A percentile compares a stretch with the other conserved stretches of the same genome.
phyloP scores from a whole-genome alignment of 2,113 vertebrate species.

The Pipa parva region DNA sequence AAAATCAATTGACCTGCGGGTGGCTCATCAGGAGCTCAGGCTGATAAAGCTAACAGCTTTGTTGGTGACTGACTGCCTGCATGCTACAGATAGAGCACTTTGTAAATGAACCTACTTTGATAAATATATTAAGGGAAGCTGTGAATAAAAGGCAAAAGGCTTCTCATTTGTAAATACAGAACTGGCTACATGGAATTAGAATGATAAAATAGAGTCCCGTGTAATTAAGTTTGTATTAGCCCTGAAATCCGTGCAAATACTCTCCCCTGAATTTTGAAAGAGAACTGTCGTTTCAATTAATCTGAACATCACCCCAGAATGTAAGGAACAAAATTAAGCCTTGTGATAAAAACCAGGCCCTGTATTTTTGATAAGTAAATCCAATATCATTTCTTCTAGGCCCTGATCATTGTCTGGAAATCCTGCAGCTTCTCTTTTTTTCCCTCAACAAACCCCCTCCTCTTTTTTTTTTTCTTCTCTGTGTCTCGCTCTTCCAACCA shows the following conservation, averaged over 20 bases:
- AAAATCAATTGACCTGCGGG: slow-evolving; percentile 99
- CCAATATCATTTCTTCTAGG: slow-evolving; percentile 99
- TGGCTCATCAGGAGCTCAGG: slow-evolving; percentile 92
- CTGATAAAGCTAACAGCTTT: slow-evolving; percentile 99
- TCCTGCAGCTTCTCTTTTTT: slow-evolving; percentile 52
- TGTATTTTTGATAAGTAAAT: slow-evolving; percentile 99
- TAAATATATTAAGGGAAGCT: slow-evolving; percentile 99
- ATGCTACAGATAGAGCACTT: slow-evolving; percentile 99
- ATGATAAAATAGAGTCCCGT: slow-evolving; percentile 99
- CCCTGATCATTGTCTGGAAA: slow-evolving; percentile 99
- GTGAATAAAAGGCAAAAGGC: slow-evolving; percentile 99
- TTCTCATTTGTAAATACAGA: slow-evolving; percentile 99
- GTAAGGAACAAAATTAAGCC: slow-evolving; percentile 98
- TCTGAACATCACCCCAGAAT: slow-evolving; percentile 99
- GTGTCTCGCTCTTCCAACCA: slow-evolving; percentile 16
- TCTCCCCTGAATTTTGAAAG: slow-evolving; percentile 97
- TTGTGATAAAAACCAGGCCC: slow-evolving; percentile 94
- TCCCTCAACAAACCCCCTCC: slow-evolving; percentile 62
- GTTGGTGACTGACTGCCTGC: slow-evolving; percentile 99
- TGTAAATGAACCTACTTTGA: slow-evolving; percentile 99
- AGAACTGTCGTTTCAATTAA: slow-evolving; percentile 99
- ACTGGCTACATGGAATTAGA: slow-evolving; percentile 99
- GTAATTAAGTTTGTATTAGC: slow-evolving; percentile 99
- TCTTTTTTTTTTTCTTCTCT: too few relatives aligned
- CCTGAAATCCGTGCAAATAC: slow-evolving; percentile 99